Percentiles rank a stretch among this genome's conserved stretches.
Conservation (phyloP, 2,797 vertebrate genomes). For the Epinephelus coioides region DNA sequence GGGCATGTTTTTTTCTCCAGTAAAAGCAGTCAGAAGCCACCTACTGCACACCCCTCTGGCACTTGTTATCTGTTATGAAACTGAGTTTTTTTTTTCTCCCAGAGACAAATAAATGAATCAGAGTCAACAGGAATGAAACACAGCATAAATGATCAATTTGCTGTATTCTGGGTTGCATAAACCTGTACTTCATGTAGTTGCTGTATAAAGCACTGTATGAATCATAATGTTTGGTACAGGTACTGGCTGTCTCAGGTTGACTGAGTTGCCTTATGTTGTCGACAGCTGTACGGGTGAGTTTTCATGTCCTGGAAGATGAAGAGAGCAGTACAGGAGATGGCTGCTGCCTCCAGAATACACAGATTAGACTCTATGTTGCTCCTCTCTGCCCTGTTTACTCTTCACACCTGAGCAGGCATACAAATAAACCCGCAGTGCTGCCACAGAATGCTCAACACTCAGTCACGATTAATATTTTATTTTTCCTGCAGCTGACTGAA, state of each 20-base stretch:
- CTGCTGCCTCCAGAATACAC: conserved; percentile 68
- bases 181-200: conserved; percentile 7
- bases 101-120: conserved; percentile 24
- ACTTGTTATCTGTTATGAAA: conserved; percentile 39
- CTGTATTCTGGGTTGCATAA: conserved; percentile 19
- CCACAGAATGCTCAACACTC: conserved; percentile 64
- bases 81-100: conserved; percentile 5
- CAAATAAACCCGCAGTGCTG: conserved; percentile 73
- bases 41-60: conserved; percentile 29
- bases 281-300: conserved; percentile 44
- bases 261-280: conserved; percentile 27
- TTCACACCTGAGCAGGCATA: conserved; percentile 73
- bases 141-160: conserved; percentile 27
- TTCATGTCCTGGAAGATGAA: conserved; percentile 50
- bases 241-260: conserved; percentile 17
- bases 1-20: not conserved
- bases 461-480: conserved; percentile 82
- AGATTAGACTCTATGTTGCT: conserved; percentile 64
- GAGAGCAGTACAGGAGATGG: conserved; percentile 41
- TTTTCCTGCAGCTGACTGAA: conserved; percentile 71
- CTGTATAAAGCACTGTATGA: not conserved
- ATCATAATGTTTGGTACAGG: conserved; percentile 15
- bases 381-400: conserved; percentile 69
- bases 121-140: conserved; percentile 31
- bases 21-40: conserved; percentile 21